These are phyloP conservation scores for Folsomia manolachei DNA, from an alignment of 2,888 invertebrate species.

Conservation along the genomic window DNA sequence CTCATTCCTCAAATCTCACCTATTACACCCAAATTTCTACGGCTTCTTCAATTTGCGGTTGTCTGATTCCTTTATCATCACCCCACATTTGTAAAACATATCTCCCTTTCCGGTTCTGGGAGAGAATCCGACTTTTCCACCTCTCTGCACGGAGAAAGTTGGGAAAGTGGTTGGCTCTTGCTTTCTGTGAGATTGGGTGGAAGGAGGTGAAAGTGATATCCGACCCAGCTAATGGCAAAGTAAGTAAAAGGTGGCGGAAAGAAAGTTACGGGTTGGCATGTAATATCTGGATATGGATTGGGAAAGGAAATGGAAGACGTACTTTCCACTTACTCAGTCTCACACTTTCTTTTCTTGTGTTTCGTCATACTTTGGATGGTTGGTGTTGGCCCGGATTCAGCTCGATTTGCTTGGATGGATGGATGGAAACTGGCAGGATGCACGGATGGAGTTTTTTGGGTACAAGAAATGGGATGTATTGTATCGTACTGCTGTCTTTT, in stretches of 20 bases:
- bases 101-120: too few relatives aligned
- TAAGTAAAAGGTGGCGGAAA: neutral
- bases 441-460: neutral
- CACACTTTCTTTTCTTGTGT: neutral
- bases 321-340: neutral
- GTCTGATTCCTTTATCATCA: too few relatives aligned
- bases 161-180: slow-evolving; percentile 30
- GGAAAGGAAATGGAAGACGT: neutral
- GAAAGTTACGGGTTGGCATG: neutral
- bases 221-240: slow-evolving; percentile 19
- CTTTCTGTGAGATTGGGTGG: slow-evolving; percentile 36
- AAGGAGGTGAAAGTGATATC: slow-evolving; percentile 50
- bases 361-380: neutral
- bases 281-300: too few relatives aligned
- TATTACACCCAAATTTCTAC: too few relatives aligned
- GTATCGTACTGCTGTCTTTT: too few relatives aligned
- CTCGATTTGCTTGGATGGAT: neutral
- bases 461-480: too few relatives aligned
- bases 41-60: too few relatives aligned
- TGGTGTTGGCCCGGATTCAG: neutral
- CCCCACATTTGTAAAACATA: too few relatives aligned
- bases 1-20: too few relatives aligned
- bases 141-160: slow-evolving; percentile 21
- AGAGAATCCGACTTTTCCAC: too few relatives aligned
- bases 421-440: neutral